phyloP scores from a whole-genome alignment of 37 sponge, comb jelly and placozoan genomes.

The Ianthella basta region DNA sequence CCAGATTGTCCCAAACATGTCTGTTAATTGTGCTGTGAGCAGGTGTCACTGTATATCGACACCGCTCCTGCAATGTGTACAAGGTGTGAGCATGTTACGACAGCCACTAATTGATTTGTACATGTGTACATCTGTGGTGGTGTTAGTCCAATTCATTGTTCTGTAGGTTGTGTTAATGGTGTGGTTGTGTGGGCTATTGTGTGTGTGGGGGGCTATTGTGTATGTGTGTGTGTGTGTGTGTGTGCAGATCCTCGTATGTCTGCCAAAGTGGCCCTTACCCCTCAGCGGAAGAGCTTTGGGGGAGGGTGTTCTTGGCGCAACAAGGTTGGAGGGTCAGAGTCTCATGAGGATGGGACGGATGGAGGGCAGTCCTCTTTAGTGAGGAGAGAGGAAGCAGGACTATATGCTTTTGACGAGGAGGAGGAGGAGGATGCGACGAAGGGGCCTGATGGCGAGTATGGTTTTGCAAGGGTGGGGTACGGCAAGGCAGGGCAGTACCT shows the following conservation, averaged over 20 bases:
- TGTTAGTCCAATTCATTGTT: too few species aligned
- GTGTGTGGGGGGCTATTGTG: neutral
- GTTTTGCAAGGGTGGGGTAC: too few species aligned
- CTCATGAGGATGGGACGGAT: neutral
- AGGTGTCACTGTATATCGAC: too few species aligned
- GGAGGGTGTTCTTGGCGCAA: slow-evolving; percentile 74
- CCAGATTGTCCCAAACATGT: too few species aligned
- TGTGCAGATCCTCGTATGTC: neutral
- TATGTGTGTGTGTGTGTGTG: slow-evolving; percentile 26
- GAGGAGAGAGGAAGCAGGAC: neutral
- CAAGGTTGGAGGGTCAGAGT: neutral
- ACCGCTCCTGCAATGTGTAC: too few species aligned
- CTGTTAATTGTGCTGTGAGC: too few species aligned
- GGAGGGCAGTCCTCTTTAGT: neutral
- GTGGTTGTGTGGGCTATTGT: neutral
- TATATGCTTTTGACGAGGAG: slow-evolving; percentile 13
- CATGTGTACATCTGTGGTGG: too few species aligned
- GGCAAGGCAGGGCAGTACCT: too few species aligned
- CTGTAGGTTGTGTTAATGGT: neutral
- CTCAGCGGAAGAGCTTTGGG: slow-evolving; percentile 72
- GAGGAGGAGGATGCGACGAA: neutral
- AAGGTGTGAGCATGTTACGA: too few species aligned
- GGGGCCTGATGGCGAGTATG: too few species aligned
- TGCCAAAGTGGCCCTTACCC: slow-evolving; percentile 61
- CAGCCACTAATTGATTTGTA: too few species aligned